phyloP scores from a whole-genome alignment of 2,888 invertebrate species.

The Tiphia femorata region DNA sequence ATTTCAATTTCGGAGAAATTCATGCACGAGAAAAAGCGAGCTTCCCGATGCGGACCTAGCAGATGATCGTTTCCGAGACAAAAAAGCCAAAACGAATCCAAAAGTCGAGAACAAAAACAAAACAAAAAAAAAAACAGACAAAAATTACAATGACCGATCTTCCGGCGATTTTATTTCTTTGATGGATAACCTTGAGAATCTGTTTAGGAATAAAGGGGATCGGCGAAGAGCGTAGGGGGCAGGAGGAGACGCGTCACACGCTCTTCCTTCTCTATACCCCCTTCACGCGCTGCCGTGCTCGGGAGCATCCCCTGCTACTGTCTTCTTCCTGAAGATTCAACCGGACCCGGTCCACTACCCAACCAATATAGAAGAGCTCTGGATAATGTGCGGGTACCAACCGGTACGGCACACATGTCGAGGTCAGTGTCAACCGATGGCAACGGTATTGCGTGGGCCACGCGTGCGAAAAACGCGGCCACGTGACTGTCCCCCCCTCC shows the following conservation, averaged over 20 bases:
- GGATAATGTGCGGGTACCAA: background rate
- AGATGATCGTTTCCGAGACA: no score
- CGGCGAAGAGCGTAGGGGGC: background rate
- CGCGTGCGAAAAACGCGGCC: no score
- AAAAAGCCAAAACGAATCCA: no score
- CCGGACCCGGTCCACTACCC: no score
- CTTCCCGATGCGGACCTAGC: background rate
- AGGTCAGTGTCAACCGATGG: slow-evolving; percentile 7
- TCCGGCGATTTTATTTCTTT: background rate
- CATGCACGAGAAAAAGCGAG: no score
- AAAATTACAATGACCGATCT: background rate
- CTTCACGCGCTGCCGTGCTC: no score
- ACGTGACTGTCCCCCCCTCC: background rate
- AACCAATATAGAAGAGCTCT: background rate
- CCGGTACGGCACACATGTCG: background rate
- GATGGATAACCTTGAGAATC: background rate
- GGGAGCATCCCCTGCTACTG: no score
- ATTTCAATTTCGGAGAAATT: no score
- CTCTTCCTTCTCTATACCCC: no score
- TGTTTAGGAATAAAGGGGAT: background rate
- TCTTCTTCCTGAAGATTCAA: no score
- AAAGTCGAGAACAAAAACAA: background rate
- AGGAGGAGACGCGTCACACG: background rate
- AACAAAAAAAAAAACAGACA: background rate
- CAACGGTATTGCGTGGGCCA: background rate